Evolutionary conservation across 2,888 invertebrate species (phyloP).

Genomic region (Chromoteleia sp.): DNA sequence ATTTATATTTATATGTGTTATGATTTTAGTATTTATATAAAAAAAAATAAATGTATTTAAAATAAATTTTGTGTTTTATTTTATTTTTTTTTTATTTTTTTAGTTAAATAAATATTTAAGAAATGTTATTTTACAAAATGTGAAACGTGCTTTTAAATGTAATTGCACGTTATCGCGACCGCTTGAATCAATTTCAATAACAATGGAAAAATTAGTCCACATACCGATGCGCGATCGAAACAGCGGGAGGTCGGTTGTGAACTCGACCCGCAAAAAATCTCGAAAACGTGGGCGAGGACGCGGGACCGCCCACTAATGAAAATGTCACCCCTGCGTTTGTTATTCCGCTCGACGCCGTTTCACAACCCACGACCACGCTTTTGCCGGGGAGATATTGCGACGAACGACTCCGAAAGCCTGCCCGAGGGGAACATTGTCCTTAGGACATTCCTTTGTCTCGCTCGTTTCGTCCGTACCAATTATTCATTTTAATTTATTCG

Average conservation of each 20-base stretch:
- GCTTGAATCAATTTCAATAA: slow-evolving; percentile 29
- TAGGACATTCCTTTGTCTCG: slow-evolving; percentile 42
- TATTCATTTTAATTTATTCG: slow-evolving; percentile 46
- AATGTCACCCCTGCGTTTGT: slow-evolving; percentile 56
- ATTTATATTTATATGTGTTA: too few relatives aligned
- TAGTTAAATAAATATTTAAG: too few relatives aligned
- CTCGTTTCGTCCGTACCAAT: slow-evolving; percentile 25
- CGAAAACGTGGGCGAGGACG: slow-evolving; percentile 50
- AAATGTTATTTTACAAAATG: too few relatives aligned
- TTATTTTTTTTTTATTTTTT: too few relatives aligned
- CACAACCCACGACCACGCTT: slow-evolving; percentile 44
- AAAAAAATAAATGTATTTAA: too few relatives aligned
- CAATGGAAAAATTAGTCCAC: slow-evolving; percentile 22
- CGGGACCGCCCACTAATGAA: slow-evolving; percentile 55
- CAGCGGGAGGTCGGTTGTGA: slow-evolving; percentile 30
- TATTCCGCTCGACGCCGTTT: slow-evolving; percentile 37
- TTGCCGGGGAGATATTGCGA: slow-evolving; percentile 11
- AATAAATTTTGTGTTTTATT: too few relatives aligned
- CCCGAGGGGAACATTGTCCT: slow-evolving; percentile 29
- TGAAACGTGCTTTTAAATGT: slow-evolving; percentile 1
- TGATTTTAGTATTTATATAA: too few relatives aligned
- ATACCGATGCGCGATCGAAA: slow-evolving; percentile 13
- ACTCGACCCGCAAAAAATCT: slow-evolving; percentile 29
- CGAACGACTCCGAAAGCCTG: slow-evolving; percentile 16
- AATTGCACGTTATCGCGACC: slow-evolving; percentile 9